Evolutionary conservation across 2,797 vertebrate genomes (phyloP).

Genomic region (Eurystomus glaucurus): DNA sequence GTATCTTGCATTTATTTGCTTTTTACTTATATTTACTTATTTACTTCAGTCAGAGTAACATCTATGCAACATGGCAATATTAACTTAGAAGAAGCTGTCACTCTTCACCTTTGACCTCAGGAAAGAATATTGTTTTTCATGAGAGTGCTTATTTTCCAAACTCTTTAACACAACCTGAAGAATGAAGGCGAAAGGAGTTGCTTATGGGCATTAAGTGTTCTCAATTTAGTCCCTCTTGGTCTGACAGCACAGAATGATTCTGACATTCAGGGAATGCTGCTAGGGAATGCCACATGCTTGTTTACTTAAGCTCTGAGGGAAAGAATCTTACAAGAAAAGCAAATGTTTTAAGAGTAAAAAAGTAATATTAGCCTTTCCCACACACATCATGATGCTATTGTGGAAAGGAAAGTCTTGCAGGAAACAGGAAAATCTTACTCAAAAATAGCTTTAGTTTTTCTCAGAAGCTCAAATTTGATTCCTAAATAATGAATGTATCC

Average conservation of each 20-base stretch:
- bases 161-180: background rate
- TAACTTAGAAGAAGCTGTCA: background rate
- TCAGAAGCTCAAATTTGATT: conserved; percentile 10
- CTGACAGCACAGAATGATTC: background rate
- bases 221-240: background rate
- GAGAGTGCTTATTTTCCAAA: background rate
- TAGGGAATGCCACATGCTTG: conserved; percentile 5
- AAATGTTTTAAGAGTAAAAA: conserved; percentile 46
- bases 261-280: conserved; percentile 18
- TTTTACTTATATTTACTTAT: background rate
- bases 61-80: background rate
- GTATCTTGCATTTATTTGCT: background rate
- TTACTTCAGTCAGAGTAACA: background rate
- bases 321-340: conserved; percentile 29
- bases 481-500: background rate
- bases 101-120: background rate
- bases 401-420: conserved; percentile 6
- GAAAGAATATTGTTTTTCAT: background rate
- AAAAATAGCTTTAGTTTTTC: conserved; percentile 36
- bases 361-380: conserved; percentile 52
- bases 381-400: background rate
- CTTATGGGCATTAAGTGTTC: background rate
- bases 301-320: conserved; percentile 39
- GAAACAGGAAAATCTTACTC: conserved; percentile 43
- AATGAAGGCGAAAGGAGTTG: background rate